These are phyloP conservation scores for Pyrgus malvae DNA, from an alignment of 2,888 invertebrate species.

Conservation along the genomic window DNA sequence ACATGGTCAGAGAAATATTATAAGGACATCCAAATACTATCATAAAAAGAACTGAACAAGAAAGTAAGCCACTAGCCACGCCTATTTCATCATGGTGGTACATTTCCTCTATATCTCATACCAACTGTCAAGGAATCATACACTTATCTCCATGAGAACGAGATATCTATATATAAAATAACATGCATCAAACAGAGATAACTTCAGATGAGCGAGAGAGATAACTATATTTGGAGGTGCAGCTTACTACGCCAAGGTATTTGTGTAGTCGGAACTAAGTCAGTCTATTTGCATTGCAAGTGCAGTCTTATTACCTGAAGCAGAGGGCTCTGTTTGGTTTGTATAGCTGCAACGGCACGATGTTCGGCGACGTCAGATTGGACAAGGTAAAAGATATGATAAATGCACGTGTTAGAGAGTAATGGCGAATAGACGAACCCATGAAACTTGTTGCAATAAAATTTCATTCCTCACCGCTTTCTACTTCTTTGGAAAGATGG, in stretches of 20 bases:
- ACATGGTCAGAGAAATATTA: slow-evolving; percentile 1
- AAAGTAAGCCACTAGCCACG: slow-evolving; percentile 52
- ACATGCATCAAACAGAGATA: slow-evolving; percentile 72
- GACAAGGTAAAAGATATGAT: slow-evolving; percentile 54
- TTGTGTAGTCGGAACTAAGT: slow-evolving; percentile 55
- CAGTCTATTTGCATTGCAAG: slow-evolving; percentile 61
- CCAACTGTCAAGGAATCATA: slow-evolving; percentile 66
- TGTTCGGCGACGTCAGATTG: slow-evolving; percentile 47
- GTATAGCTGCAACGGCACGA: slow-evolving; percentile 47
- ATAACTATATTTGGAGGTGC: slow-evolving; percentile 69
- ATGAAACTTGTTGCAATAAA: slow-evolving; percentile 62
- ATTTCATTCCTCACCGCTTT: slow-evolving; percentile 56
- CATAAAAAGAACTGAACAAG: slow-evolving; percentile 11
- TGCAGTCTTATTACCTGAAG: slow-evolving; percentile 65
- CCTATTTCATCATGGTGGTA: slow-evolving; percentile 79
- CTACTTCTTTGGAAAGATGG: slow-evolving; percentile 62
- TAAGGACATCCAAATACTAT: slow-evolving; percentile 1
- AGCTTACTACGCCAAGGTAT: slow-evolving; percentile 57
- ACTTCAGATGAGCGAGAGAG: slow-evolving; percentile 61
- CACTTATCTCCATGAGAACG: slow-evolving; percentile 72
- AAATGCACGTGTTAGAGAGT: slow-evolving; percentile 47
- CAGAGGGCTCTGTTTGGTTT: slow-evolving; percentile 64
- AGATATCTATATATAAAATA: slow-evolving; percentile 76
- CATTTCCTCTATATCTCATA: slow-evolving; percentile 54
- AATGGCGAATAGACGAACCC: slow-evolving; percentile 52